Evolutionary conservation across 2,113 vertebrate genomes (phyloP).

Genomic region (Cyphomyrus plagiostoma): DNA sequence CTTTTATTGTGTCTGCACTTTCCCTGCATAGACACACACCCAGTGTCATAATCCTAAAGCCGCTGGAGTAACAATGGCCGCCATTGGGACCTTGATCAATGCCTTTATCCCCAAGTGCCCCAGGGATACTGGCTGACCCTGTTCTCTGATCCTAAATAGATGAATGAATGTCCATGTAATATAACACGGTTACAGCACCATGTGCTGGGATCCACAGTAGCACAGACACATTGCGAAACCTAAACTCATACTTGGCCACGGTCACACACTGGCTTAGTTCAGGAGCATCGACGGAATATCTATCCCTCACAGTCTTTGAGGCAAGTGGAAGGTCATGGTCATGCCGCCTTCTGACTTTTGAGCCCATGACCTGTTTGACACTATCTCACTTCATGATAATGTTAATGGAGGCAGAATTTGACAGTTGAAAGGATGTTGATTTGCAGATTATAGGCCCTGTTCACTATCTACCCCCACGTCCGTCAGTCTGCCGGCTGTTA

Average conservation of each 20-base stretch:
- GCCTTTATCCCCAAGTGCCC: background rate
- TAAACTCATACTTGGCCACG: background rate
- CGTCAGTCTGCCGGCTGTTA: background rate
- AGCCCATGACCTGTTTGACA: background rate
- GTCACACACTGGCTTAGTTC: background rate
- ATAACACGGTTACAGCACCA: background rate
- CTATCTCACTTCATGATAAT: background rate
- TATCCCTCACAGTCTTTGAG: background rate
- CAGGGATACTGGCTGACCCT: background rate
- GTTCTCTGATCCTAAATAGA: background rate
- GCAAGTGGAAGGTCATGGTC: background rate
- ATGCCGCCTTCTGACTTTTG: background rate
- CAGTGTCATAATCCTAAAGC: background rate
- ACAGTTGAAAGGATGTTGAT: background rate
- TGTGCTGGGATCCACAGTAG: background rate
- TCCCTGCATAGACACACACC: background rate
- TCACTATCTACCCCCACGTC: background rate
- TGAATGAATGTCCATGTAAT: background rate
- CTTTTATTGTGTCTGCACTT: background rate
- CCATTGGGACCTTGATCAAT: background rate
- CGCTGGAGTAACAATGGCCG: background rate
- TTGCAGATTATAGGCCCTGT: background rate
- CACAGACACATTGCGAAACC: background rate
- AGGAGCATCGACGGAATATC: background rate
- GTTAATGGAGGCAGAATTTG: background rate